Conservation (phyloP, 2,888 invertebrate genomes). For the Sipunculus nudus region DNA sequence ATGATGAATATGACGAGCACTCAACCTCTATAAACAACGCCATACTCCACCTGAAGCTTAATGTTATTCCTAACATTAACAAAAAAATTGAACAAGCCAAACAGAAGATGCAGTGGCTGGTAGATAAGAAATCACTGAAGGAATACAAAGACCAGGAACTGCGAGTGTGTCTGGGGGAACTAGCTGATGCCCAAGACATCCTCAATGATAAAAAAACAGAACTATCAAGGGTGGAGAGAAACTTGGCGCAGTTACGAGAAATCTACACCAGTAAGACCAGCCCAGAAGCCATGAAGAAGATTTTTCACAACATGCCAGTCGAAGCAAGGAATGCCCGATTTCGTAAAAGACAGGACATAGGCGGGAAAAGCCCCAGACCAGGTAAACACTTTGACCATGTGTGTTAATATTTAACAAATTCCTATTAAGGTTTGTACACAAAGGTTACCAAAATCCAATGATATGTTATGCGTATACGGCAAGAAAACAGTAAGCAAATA, state of each 20-base stretch:
- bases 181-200: neutral
- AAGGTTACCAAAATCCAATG: no score
- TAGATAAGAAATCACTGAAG: conserved; percentile 34
- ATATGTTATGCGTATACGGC: no score
- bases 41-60: conserved; percentile 33
- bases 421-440: no score
- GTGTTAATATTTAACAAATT: no score
- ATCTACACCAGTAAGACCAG: conserved; percentile 51
- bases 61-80: conserved; percentile 44
- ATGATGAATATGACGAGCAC: conserved; percentile 6
- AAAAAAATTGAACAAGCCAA: conserved; percentile 48
- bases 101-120: conserved; percentile 45
- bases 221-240: conserved; percentile 45
- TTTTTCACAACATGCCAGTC: conserved; percentile 56
- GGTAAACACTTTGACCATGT: no score
- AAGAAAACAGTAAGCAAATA: conserved; percentile 1
- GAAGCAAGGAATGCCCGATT: neutral
- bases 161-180: neutral
- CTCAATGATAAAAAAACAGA: conserved; percentile 45
- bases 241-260: conserved; percentile 48
- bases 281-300: conserved; percentile 53
- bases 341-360: conserved; percentile 14
- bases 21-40: conserved; percentile 18
- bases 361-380: neutral
- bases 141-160: neutral